Evolutionary conservation across 2,888 invertebrate genomes (phyloP), one percentile per base, ranked within the genome.

Genomic region (Thelaira solivaga): DNA sequence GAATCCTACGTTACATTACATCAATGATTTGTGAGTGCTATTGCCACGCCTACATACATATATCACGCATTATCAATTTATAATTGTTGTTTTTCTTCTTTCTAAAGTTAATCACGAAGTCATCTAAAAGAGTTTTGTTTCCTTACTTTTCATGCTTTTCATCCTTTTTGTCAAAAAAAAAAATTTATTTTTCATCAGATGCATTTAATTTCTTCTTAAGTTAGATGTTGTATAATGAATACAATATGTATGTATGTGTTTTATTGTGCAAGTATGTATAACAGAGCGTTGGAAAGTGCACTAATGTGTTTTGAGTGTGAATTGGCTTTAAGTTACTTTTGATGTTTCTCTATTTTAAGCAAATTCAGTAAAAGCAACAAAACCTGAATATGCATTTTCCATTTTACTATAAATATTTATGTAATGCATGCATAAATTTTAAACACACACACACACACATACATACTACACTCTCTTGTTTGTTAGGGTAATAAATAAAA

Each of bases 221-320:
- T 8, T 13, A 13, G 29, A 49, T 29, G 31, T 34, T 51, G 31
- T 6, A 6, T 22, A 13, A 20, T 8, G 34, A 51, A 34, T 53
- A 41, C 4, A 26, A 18, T 49, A 26, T 4, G 18, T 20, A n/a
- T 59, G n/a, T 26, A 26, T 45, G 61, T 20, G 20, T 34, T 20
- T 45, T n/a, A n/a, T n/a, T n/a, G n/a, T n/a, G n/a, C n/a, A n/a
- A n/a, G n/a, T n/a, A n/a, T n/a, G n/a, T n/a, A n/a, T n/a, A n/a
- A n/a, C n/a, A n/a, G n/a, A n/a, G n/a, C n/a, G n/a, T n/a, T 59
- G 51, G 53, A 45, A 71, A 71, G 45, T 49, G 47, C 34, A 45
- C 31, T 31, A 43, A 4, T 51, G 4, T 34, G 13, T 43, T 13
- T 24, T 47, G 29, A 18, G 16, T 26, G 49, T 13, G 29, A 59